Evolutionary conservation across 2,797 vertebrate genomes (phyloP).

Genomic region (Hydrophis major): DNA sequence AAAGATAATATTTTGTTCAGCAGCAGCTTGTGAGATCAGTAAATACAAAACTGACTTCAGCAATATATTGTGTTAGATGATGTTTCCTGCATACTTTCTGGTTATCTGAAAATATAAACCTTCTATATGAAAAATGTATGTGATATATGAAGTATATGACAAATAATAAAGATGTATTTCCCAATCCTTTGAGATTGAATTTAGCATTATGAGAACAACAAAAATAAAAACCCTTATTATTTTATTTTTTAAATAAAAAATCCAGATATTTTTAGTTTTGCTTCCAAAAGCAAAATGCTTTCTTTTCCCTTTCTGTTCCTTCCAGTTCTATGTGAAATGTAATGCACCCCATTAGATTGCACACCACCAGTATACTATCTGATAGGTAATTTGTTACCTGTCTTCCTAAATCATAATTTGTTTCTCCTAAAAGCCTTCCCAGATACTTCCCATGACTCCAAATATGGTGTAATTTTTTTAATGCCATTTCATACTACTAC

Average conservation of each 20-base stretch:
- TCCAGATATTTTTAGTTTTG: not conserved
- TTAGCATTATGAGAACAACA: not conserved
- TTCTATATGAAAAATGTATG: not conserved
- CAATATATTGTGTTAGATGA: not conserved
- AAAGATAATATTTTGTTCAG: slow-evolving; percentile 20
- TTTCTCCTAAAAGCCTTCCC: not conserved
- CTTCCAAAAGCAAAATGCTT: not conserved
- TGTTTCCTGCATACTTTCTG: not conserved
- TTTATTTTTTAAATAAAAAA: not conserved
- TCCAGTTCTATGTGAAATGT: not conserved
- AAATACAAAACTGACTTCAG: slow-evolving; percentile 22
- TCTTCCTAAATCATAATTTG: not conserved
- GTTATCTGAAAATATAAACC: not conserved
- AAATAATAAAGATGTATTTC: not conserved
- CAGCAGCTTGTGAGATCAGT: not conserved
- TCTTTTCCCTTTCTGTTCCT: too few relatives aligned
- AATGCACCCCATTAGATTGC: not conserved
- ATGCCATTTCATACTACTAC: not conserved
- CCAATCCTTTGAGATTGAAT: not conserved
- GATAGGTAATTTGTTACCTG: not conserved
- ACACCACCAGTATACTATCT: not conserved
- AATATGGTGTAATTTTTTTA: not conserved
- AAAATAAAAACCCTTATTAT: not conserved
- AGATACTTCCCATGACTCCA: not conserved
- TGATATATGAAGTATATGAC: not conserved